These are phyloP conservation scores for Phenacoccus solenopsis DNA, from an alignment of 1,140 invertebrate species.

Conservation along the genomic window DNA sequence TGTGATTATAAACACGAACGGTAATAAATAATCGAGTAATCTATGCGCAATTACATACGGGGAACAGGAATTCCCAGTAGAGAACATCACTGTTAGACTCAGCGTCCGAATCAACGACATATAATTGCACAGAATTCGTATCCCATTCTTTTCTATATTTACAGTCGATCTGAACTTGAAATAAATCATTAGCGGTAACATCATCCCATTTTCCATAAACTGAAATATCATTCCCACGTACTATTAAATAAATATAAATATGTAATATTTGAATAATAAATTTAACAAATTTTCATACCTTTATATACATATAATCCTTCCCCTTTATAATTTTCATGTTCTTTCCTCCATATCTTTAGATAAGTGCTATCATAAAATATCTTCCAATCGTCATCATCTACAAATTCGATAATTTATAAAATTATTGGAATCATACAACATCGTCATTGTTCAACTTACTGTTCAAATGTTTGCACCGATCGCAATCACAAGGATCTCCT, in stretches of 20 bases:
- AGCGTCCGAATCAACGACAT: conserved; percentile 52
- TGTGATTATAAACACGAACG: not conserved
- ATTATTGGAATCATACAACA: not conserved
- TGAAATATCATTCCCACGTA: conserved; percentile 27
- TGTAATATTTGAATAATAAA: not conserved
- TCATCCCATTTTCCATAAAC: conserved; percentile 70
- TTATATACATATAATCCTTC: conserved; percentile 65
- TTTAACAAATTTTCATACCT: conserved; percentile 33
- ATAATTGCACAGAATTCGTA: conserved; percentile 53
- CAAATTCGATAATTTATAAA: not conserved
- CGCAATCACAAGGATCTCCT: conserved; percentile 1
- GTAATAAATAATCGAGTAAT: not conserved
- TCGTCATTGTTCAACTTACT: conserved; percentile 7
- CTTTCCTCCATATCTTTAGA: conserved; percentile 65
- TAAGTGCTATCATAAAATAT: conserved; percentile 66
- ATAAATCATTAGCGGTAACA: conserved; percentile 61
- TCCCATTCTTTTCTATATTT: conserved; percentile 70
- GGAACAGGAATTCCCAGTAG: conserved; percentile 81
- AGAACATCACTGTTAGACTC: conserved; percentile 49
- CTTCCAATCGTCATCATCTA: conserved; percentile 46
- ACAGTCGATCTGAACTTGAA: conserved; percentile 66
- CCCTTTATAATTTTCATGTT: conserved; percentile 41
- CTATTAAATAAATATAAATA: not conserved
- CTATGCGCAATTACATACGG: conserved; percentile 51
- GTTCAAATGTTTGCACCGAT: conserved; percentile 20